Percentiles rank a stretch among this genome's conserved stretches.
phyloP scores from a whole-genome alignment of 2,797 vertebrate species.

The Chelon auratus region DNA sequence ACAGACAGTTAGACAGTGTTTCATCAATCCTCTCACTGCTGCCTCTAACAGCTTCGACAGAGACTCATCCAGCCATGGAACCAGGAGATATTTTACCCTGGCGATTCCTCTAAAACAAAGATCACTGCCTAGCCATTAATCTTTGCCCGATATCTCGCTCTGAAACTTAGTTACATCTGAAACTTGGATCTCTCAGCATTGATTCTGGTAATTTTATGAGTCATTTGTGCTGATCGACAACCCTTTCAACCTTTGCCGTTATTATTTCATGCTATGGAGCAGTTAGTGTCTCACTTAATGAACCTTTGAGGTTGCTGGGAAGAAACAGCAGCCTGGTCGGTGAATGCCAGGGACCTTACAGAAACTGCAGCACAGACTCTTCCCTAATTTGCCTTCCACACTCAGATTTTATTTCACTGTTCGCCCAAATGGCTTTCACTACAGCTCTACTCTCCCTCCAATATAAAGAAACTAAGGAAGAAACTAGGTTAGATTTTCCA shows the following conservation, averaged over 20 bases:
- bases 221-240: conserved; percentile 75
- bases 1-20: no score
- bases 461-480: conserved; percentile 14
- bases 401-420: conserved; percentile 57
- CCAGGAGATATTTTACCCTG: conserved; percentile 3
- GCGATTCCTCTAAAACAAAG: conserved; percentile 11
- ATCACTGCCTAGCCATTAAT: conserved; percentile 4
- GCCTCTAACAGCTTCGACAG: no score
- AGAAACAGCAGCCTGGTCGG: conserved; percentile 45
- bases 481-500: conserved; percentile 35
- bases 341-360: conserved; percentile 62
- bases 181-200: conserved; percentile 16
- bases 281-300: conserved; percentile 60
- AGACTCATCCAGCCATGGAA: no score
- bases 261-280: conserved; percentile 51
- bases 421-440: conserved; percentile 41
- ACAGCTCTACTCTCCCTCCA: conserved; percentile 52
- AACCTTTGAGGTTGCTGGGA: conserved; percentile 46
- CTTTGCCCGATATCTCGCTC: neutral
- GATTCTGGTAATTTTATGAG: conserved; percentile 51
- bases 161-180: conserved; percentile 9
- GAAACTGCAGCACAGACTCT: conserved; percentile 51
- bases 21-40: no score
- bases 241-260: conserved; percentile 66
- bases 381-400: conserved; percentile 52